phyloP scores from a whole-genome alignment of 2,113 vertebrate genomes.

The Agapornis roseicollis region DNA sequence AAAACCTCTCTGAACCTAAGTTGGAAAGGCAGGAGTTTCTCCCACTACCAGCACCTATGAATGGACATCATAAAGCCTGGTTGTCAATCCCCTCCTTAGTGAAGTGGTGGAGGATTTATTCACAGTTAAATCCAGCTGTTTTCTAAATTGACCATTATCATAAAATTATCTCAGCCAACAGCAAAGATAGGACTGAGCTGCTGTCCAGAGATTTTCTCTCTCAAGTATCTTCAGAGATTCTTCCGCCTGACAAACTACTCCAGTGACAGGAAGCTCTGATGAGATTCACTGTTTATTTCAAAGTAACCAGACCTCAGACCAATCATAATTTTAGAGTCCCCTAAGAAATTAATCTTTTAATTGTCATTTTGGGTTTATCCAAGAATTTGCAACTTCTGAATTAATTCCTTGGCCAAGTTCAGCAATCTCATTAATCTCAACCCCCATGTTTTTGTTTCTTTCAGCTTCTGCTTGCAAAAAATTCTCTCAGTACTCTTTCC shows the following conservation, averaged over 20 bases:
- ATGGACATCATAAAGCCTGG: not conserved
- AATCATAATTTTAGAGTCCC: fast-evolving
- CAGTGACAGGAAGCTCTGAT: not conserved
- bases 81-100: not conserved
- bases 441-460: not conserved
- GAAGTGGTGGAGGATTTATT: not conserved
- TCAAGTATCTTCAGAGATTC: not conserved
- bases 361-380: not conserved
- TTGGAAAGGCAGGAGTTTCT: not conserved
- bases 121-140: not conserved
- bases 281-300: not conserved
- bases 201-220: not conserved
- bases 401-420: not conserved
- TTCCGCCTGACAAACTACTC: not conserved
- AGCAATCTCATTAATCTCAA: not conserved
- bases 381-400: not conserved
- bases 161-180: not conserved
- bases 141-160: not conserved
- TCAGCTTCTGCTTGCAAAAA: not conserved
- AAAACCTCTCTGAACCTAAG: not conserved
- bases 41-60: not conserved
- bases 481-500: not conserved
- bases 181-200: not conserved
- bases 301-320: not conserved
- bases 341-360: not conserved